Evolutionary conservation across 2,797 vertebrate species (phyloP).

Genomic region (Trichosurus vulpecula): DNA sequence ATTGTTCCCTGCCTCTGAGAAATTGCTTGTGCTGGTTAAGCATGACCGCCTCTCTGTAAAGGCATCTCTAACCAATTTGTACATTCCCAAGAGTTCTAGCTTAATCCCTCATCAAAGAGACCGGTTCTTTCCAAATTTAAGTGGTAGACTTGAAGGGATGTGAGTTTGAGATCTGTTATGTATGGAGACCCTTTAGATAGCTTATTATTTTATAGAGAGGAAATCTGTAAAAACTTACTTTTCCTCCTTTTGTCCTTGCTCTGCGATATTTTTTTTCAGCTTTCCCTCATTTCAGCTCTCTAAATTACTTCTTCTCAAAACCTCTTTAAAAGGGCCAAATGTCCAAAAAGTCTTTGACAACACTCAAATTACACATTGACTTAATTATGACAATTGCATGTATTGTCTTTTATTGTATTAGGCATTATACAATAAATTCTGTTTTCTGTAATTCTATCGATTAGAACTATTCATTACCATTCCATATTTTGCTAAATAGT

Average conservation of each 20-base stretch:
- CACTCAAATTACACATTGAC: neutral
- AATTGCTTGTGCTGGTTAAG: constrained; percentile 70
- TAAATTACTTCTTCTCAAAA: constrained; percentile 43
- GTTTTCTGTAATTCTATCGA: neutral
- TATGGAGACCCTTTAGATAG: neutral
- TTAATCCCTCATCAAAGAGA: constrained; percentile 60
- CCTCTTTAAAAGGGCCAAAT: constrained; percentile 24
- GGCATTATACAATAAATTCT: neutral
- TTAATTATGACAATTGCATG: neutral
- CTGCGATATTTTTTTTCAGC: constrained; percentile 27
- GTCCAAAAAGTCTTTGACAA: neutral
- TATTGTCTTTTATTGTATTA: neutral
- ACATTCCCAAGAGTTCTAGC: constrained; percentile 58
- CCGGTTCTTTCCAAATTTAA: constrained; percentile 48
- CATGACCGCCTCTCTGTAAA: constrained; percentile 62
- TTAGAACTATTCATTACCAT: no score
- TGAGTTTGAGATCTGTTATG: neutral
- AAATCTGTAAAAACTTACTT: neutral
- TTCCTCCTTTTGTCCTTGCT: constrained; percentile 32
- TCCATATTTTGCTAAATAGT: no score
- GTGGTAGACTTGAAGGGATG: constrained; percentile 26
- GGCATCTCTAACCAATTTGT: constrained; percentile 52
- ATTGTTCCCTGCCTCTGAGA: constrained; percentile 60
- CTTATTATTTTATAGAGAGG: neutral
- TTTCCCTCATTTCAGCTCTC: constrained; percentile 36